Base-by-base conservation (phyloP, 2,888 invertebrate genomes). In the Cephus spinipes region DNA sequence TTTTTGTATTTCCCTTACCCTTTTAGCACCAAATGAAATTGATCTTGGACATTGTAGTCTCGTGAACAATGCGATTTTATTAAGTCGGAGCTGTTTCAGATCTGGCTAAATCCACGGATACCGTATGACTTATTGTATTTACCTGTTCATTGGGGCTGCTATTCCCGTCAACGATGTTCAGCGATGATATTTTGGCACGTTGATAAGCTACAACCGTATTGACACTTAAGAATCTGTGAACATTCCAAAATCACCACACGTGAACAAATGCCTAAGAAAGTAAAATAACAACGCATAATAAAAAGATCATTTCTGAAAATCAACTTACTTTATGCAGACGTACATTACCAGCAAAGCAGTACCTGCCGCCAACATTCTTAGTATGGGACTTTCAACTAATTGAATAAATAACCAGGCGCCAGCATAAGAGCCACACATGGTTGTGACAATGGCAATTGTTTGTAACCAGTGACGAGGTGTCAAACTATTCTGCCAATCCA, bases 141-240 rank as follows among this genome's bases (percentile, higher is more conserved):
- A 93, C 93, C 79, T 92, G 91, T 81, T 89, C 89, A 80, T 88
- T 92, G 32, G 83, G 81, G 79, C 75, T 81, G 36, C 76, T 86
- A 68, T 87, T 89, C 68, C 88, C 88, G 73, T 92, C 92, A 75
- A 94, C 93, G 86, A 98, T 98, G 88, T 95, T 96, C 75, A 98
- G 93, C 1, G 97, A 96, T 68, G 97, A 97, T 15, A 97, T 96
- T 92, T 96, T 97, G 85, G 98, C 97, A 81, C 97, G 94, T 88
- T 97, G 97, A 93, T 97, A 97, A n/a, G 97, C 97, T 78, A 96
- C 95, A 75, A 97, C 95, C 2, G 97, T 97, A 89, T 97, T 97
- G 90, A 96, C 95, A 81, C 97, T 96, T 83, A 98, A 93, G 91
- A 96, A 96, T 91, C 98, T 97, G 92, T 6, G 91, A 92, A 81